These are phyloP conservation scores for Sylvilagus bachmani DNA, from an alignment of 2,113 vertebrate genomes.

Conservation along the genomic window DNA sequence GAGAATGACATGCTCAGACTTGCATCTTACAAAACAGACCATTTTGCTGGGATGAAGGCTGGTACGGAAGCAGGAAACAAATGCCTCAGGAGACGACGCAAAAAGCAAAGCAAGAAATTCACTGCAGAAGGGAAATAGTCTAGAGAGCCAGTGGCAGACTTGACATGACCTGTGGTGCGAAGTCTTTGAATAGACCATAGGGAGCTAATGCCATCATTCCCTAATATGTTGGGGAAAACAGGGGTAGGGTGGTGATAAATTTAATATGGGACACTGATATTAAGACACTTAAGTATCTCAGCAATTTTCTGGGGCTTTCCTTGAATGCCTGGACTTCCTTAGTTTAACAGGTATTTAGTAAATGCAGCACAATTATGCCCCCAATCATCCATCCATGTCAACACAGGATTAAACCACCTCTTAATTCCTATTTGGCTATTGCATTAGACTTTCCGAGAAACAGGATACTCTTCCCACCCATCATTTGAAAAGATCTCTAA, in stretches of 20 bases:
- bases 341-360: neutral
- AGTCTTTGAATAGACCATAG: neutral
- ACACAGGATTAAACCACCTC: neutral
- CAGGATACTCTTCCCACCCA: neutral
- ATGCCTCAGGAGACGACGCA: neutral
- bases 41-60: neutral
- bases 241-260: neutral
- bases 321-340: too few species aligned
- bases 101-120: neutral
- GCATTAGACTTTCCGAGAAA: conserved; percentile 38
- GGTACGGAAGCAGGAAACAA: neutral
- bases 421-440: conserved; percentile 2
- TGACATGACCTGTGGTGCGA: neutral
- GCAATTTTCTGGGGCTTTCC: neutral
- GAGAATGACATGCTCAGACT: neutral
- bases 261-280: neutral
- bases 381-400: neutral
- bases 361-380: neutral
- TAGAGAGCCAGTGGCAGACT: neutral
- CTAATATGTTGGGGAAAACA: neutral
- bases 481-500: conserved; percentile 38
- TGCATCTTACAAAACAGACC: neutral
- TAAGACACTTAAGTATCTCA: neutral
- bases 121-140: neutral
- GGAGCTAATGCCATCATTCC: neutral